Evolutionary conservation across 2,888 invertebrate genomes (phyloP), one percentile per base, ranked within the genome.

Genomic region (Pseudococcus viburni): DNA sequence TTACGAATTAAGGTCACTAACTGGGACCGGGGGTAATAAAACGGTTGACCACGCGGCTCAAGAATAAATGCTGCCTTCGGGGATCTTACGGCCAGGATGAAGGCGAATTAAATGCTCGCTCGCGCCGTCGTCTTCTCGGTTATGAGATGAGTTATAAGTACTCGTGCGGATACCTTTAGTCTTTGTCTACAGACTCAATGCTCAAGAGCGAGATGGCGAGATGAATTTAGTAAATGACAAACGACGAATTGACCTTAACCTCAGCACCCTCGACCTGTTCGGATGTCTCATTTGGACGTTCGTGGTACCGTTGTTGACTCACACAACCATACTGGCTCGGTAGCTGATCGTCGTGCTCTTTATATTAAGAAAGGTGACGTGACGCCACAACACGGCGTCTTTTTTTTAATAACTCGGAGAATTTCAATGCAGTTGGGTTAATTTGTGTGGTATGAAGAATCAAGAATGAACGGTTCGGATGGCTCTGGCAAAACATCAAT

Each of bases 1-100:
- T 0, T 17, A 26, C 39, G 85, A 64, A 85, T 85, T 85, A 85
- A 39, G 85, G 85, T 85, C 85, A 85, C 85, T 64, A 59, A 64
- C 55, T 26, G 15, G 59, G 2, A 15, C 77, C 77, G n/a, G 39
- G 22, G 22, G 22, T 64, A 64, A 64, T 64, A 64, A 64, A 64
- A 12, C 19, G 64, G 11, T 64, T 64, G 64, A 64, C 64, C 64
- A 64, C 64, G 64, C 64, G 64, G 64, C 64, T 7, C 6, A 42
- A 39, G 5, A 12, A 4, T 9, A 48, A 48, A 12, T 4, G 48
- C 48, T n/a, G n/a, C 55, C 55, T 55, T n/a, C 17, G 55, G n/a
- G 55, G 55, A 8, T 46, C 46, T 12, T 12, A 55, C 17, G n/a
- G n/a, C n/a, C 55, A 22, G 64, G 64, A 64, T 64, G 64, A 64